These are phyloP conservation scores for Halcyon malimbica DNA, from an alignment of 2,113 vertebrate genomes.

Conservation along the genomic window DNA sequence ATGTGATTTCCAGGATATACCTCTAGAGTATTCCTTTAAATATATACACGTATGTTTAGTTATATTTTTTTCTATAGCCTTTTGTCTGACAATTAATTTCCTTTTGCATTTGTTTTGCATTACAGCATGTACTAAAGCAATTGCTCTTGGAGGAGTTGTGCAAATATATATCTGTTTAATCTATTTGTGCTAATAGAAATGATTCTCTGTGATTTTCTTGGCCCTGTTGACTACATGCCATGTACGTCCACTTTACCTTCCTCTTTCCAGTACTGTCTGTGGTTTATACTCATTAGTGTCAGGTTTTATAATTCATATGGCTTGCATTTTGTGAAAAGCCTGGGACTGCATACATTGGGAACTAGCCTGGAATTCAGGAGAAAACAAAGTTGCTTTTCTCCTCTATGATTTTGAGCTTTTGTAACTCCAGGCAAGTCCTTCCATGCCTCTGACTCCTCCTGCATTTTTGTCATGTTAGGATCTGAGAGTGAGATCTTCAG, in stretches of 20 bases:
- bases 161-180: neutral
- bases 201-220: neutral
- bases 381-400: neutral
- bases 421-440: neutral
- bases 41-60: no score
- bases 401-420: neutral
- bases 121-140: neutral
- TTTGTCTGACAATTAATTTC: neutral
- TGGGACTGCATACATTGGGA: neutral
- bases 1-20: neutral
- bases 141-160: neutral
- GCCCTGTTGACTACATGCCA: neutral
- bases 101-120: neutral
- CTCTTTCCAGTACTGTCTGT: neutral
- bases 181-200: neutral
- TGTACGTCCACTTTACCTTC: neutral
- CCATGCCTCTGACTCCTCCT: neutral
- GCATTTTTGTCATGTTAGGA: neutral
- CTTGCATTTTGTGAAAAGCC: conserved; percentile 1
- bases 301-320: neutral
- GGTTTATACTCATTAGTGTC: conserved; percentile 2
- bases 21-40: neutral
- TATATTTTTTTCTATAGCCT: neutral
- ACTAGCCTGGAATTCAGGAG: neutral
- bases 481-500: neutral